Conservation (phyloP, 2,797 vertebrate species). For the Cynodonichthys magdalenae region DNA sequence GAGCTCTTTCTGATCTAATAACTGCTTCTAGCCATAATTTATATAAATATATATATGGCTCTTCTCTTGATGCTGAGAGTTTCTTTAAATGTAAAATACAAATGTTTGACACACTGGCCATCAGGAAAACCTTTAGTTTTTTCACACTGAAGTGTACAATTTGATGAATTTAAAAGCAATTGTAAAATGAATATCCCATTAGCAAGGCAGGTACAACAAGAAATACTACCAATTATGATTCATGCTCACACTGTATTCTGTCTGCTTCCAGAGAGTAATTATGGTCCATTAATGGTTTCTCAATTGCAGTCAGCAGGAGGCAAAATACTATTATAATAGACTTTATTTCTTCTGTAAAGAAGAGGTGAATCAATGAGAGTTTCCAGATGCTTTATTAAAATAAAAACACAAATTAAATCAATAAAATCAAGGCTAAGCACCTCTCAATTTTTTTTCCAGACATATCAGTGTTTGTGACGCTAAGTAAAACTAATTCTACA, state of each 20-base stretch:
- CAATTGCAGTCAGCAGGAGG: conserved; percentile 34
- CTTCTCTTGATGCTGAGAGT: conserved; percentile 3
- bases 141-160: conserved; percentile 10
- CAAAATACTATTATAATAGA: conserved; percentile 46
- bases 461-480: conserved; percentile 22
- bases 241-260: conserved; percentile 23
- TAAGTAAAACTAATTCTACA: conserved; percentile 30
- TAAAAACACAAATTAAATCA: conserved; percentile 55
- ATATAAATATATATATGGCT: too few species aligned
- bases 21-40: conserved; percentile 3
- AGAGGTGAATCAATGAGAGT: conserved; percentile 44
- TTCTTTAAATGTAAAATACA: conserved; percentile 13
- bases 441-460: conserved; percentile 28
- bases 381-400: conserved; percentile 42
- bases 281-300: conserved; percentile 39
- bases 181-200: conserved; percentile 46
- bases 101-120: conserved; percentile 4
- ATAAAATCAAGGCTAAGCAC: conserved; percentile 30
- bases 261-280: conserved; percentile 42
- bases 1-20: conserved; percentile 5
- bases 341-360: conserved; percentile 44
- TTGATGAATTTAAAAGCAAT: conserved; percentile 5
- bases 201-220: conserved; percentile 18
- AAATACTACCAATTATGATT: conserved; percentile 51
- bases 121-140: conserved; percentile 16